Evolutionary conservation across 2,888 invertebrate genomes (phyloP), one percentile per base, ranked within the genome.

Genomic region (Apotomis capreana): DNA sequence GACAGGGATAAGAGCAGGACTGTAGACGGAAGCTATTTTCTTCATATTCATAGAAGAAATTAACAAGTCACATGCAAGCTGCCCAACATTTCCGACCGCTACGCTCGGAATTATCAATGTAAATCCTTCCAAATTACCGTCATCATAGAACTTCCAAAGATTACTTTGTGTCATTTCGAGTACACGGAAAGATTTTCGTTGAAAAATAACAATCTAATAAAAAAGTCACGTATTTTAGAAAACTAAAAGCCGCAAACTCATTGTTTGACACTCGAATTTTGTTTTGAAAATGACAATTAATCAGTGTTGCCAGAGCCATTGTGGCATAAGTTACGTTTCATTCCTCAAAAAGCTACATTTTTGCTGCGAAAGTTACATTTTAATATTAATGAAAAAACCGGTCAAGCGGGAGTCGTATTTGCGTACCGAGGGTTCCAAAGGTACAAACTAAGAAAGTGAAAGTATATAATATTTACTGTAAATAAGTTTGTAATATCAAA

Each of bases 81-180:
- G 98, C 0, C 97, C 97, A 12, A 98, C 97, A 94, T 98, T 98
- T 70, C 98, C 98, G n/a, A 98, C 97, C 36, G 97, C 97, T 13
- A 98, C 96, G 78, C 96, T 95, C 0, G 98, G 97, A 68, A 97
- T 89, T 72, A 97, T 91, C n/a, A 96, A 87, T 6, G 95, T 95
- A 78, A 94, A 95, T 60, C 91, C 94, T 64, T 84, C 84, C 4
- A 96, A 86, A 84, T 95, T 87, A 59, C 90, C 76, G 37, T 91
- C 82, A 72, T 89, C 83, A 36, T 86, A 84, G 77, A 94, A 91
- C 75, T 90, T 92, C 92, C 92, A 92, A 69, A 83, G 77, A 75
- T 77, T 84, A 10, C 72, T 80, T 75, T 79, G 75, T 70, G 77
- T 72, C 89, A 87, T 83, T 46, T 74, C 74, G 52, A 12, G 10